These are phyloP conservation scores for Pipistrellus pygmaeus DNA, from an alignment of 2,797 vertebrate genomes.

Conservation along the genomic window DNA sequence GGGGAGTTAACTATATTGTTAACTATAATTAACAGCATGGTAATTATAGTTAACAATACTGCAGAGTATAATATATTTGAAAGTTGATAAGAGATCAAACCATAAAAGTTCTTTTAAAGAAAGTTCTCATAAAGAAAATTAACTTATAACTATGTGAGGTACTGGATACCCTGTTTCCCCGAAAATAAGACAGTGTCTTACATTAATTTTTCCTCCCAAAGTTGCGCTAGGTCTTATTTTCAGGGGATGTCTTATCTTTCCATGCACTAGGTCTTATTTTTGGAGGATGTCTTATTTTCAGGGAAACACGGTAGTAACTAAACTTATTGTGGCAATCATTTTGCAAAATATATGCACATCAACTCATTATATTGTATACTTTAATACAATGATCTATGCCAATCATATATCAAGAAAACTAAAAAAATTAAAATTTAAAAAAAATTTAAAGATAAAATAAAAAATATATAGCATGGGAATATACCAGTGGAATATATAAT, in stretches of 20 bases:
- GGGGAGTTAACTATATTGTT: too few relatives aligned
- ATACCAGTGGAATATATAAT: neutral
- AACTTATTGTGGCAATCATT: neutral
- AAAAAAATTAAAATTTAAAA: neutral
- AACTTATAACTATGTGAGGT: neutral
- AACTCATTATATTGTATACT: neutral
- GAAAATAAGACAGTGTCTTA: too few relatives aligned
- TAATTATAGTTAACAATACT: neutral
- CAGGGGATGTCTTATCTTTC: too few relatives aligned
- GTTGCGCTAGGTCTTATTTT: too few relatives aligned
- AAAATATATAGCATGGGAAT: neutral
- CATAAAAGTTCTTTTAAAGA: neutral
- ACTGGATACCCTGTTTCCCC: too few relatives aligned
- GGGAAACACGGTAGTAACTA: neutral
- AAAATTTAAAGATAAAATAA: neutral
- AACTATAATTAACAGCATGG: neutral
- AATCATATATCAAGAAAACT: neutral
- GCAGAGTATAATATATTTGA: neutral
- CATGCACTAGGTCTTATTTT: too few relatives aligned
- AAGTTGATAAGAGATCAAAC: neutral
- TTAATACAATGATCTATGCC: neutral
- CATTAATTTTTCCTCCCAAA: too few relatives aligned
- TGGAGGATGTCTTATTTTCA: too few relatives aligned
- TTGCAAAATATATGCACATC: neutral
- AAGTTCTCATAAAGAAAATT: neutral